phyloP scores from a whole-genome alignment of 2,797 vertebrate genomes.

The Crocodylus rhombifer region DNA sequence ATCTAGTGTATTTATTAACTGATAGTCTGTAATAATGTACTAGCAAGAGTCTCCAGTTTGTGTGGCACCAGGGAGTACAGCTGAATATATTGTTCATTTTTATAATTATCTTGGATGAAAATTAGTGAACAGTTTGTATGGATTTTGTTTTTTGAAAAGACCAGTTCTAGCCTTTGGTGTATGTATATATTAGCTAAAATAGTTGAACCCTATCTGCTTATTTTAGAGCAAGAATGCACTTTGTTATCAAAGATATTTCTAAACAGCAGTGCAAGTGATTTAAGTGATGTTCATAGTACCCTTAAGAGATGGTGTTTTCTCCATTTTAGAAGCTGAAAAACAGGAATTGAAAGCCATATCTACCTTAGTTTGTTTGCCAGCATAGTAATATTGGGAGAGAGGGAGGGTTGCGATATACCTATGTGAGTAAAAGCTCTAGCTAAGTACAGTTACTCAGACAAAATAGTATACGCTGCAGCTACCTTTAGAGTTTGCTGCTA shows the following conservation, averaged over 20 bases:
- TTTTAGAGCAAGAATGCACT: not conserved
- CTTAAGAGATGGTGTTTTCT: not conserved
- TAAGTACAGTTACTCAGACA: not conserved
- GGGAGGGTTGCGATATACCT: not conserved
- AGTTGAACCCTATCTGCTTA: not conserved
- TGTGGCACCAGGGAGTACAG: not conserved
- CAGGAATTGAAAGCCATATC: not conserved
- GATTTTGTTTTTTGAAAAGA: not conserved
- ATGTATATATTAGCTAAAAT: not conserved
- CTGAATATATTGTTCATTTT: not conserved
- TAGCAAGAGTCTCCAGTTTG: not conserved
- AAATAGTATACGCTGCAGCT: not conserved
- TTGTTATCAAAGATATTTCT: not conserved
- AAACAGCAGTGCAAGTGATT: not conserved
- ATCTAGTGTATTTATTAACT: not conserved
- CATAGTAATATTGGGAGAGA: not conserved
- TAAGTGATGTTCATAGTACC: not conserved
- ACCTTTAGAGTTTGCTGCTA: too few species aligned
- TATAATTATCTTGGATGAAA: not conserved
- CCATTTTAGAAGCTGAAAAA: not conserved
- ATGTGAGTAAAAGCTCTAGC: not conserved
- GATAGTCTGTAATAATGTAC: not conserved
- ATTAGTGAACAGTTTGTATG: not conserved
- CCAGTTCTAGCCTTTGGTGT: not conserved
- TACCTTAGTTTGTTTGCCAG: not conserved